Evolutionary conservation across 35 echinoderm and acorn worm genomes (phyloP), one percentile per base, ranked within the genome.

Genomic region (Stichopus chloronotus): DNA sequence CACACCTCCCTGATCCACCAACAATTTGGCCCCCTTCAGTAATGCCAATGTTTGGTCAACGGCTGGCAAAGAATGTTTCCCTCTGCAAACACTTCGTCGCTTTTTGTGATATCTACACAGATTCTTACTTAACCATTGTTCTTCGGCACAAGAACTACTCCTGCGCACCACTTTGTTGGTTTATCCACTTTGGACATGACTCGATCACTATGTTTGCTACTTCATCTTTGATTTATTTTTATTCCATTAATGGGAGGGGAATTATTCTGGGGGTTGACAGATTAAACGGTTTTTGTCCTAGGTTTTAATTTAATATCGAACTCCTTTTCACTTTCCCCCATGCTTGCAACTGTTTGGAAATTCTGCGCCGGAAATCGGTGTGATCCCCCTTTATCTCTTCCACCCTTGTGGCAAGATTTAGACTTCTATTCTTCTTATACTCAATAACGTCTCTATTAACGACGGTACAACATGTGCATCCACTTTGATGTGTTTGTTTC

Each of bases 141-240:
- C 77, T 93, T 93, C 60, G 90, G 89, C 2, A 95, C 90, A 19
- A 95, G 87, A 5, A 94, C 93, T 19, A 94, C 91, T 53, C 88
- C 79, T 85, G 79, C 80, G 71, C 78, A 92, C 90, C 89, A 95
- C 11, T 92, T 59, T 5, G 94, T 94, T 60, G 88, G 87, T n/a
- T 91, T 14, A 59, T 81, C 54, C 9, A 88, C 69, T 78, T 78
- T 93, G 56, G 9, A 25, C 6, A 93, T 93, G 8, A 93, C 82
- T 11, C 83, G 43, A 30, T n/a, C 53, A 88, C 92, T 53, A 93
- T 88, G 22, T 72, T 53, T 16, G n/a, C 58, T 10, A 87, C 53
- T 52, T 92, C 83, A 20, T 5, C 54, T 69, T 92, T 83, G 6
- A 88, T 25, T 88, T 76, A 30, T 43, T 43, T 43, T 43, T 43